Conservation (phyloP, 2,888 invertebrate species). For the Epistrophe grossulariae region DNA sequence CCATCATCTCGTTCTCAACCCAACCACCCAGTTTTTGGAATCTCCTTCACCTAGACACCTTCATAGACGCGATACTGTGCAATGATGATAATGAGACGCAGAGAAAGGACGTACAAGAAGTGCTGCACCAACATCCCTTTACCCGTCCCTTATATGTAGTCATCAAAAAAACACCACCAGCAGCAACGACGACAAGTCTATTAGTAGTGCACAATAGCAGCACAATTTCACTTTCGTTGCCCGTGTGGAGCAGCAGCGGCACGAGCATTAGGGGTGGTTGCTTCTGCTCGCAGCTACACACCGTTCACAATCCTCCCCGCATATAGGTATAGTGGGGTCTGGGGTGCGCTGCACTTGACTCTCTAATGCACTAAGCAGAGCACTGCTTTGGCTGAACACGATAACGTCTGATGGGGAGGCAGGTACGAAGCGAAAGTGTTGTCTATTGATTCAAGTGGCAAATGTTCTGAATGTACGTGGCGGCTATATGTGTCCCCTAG, state of each 20-base stretch:
- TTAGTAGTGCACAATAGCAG: constrained; percentile 74
- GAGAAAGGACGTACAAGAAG: constrained; percentile 34
- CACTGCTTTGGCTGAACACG: neutral
- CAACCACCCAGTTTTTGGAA: constrained; percentile 35
- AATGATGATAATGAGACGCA: constrained; percentile 50
- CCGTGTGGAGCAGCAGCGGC: constrained; percentile 46
- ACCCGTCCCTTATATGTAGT: neutral
- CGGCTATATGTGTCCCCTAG: constrained; percentile 51
- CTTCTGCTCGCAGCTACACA: constrained; percentile 27
- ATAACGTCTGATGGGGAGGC: constrained; percentile 45
- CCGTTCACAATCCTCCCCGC: constrained; percentile 1
- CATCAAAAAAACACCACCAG: neutral
- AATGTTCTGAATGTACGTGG: constrained; percentile 53
- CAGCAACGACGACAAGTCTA: constrained; percentile 46
- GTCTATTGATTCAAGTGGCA: constrained; percentile 73
- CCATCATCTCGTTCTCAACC: constrained; percentile 42
- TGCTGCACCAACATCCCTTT: constrained; percentile 42
- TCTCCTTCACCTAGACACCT: constrained; percentile 70
- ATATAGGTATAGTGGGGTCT: constrained; percentile 5
- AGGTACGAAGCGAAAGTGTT: constrained; percentile 72
- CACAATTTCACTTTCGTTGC: constrained; percentile 73
- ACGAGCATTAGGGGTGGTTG: constrained; percentile 59
- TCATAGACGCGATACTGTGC: constrained; percentile 44
- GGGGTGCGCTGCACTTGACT: constrained; percentile 69
- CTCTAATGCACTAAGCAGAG: constrained; percentile 73